Evolutionary conservation across 2,888 invertebrate species (phyloP).

Genomic region (Zhuqinia jingwanae): DNA sequence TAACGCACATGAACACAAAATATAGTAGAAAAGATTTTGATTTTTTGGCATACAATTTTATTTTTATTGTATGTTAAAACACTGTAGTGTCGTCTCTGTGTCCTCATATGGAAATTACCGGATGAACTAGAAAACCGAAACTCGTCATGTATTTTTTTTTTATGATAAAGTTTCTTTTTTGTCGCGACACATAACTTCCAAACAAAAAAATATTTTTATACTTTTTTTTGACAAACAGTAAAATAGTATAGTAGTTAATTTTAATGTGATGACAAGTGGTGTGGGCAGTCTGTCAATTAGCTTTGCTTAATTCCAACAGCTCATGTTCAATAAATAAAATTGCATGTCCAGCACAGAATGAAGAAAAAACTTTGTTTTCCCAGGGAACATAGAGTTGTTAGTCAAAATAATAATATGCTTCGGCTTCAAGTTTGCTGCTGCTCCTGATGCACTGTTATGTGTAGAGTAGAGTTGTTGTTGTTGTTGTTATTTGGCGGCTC

Average conservation of each 20-base stretch:
- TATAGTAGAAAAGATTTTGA: constrained; percentile 47
- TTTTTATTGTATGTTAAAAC: constrained; percentile 41
- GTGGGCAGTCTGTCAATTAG: constrained; percentile 66
- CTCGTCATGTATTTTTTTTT: constrained; percentile 9
- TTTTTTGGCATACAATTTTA: constrained; percentile 47
- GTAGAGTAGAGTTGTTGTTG: not conserved
- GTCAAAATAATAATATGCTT: constrained; percentile 15
- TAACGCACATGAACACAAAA: too few relatives aligned
- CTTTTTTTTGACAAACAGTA: not conserved
- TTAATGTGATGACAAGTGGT: constrained; percentile 14
- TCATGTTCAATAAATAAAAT: constrained; percentile 49
- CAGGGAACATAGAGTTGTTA: constrained; percentile 28
- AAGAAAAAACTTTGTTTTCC: constrained; percentile 49
- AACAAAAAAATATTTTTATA: not conserved
- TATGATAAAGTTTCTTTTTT: not conserved
- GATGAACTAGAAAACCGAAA: constrained; percentile 53
- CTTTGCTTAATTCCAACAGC: constrained; percentile 56
- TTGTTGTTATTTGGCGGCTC: too few relatives aligned
- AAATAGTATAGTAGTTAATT: not conserved
- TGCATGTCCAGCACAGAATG: constrained; percentile 54
- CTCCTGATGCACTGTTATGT: not conserved
- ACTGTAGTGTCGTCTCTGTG: constrained; percentile 13
- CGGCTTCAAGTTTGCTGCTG: too few relatives aligned
- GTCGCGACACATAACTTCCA: not conserved
- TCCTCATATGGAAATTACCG: constrained; percentile 56